These are phyloP conservation scores for Ptychodera flava DNA, from an alignment of 35 echinoderm and acorn worm genomes.

Conservation along the genomic window DNA sequence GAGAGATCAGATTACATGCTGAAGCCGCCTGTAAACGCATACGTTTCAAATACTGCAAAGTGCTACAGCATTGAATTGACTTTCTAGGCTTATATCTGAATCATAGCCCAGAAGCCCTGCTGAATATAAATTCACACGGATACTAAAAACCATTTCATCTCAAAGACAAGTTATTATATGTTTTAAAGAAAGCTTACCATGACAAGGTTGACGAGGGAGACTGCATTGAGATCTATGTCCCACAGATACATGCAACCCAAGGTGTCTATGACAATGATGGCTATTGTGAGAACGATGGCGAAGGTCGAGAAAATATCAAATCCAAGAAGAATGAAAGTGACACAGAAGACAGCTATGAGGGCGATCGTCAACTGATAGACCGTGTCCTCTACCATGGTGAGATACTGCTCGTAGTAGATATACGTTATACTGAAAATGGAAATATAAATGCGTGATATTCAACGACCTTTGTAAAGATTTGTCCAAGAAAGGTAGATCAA, in stretches of 20 bases:
- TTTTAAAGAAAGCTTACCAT: constrained; percentile 96
- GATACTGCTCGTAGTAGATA: constrained; percentile 96
- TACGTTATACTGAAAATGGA: constrained; percentile 70
- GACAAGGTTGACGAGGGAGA: constrained; percentile 88
- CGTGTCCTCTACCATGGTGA: constrained; percentile 74
- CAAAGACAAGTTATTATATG: too few relatives aligned
- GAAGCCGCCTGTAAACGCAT: too few relatives aligned
- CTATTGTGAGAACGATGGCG: constrained; percentile 71
- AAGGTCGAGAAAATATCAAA: constrained; percentile 75
- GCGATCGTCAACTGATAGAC: constrained; percentile 60
- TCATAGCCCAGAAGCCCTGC: too few relatives aligned
- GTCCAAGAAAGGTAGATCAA: too few relatives aligned
- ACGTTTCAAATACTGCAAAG: too few relatives aligned
- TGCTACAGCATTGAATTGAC: too few relatives aligned
- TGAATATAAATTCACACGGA: too few relatives aligned
- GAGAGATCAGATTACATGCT: too few relatives aligned
- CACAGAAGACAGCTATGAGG: constrained; percentile 78
- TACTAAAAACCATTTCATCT: too few relatives aligned
- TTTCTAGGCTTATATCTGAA: too few relatives aligned
- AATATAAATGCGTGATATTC: not conserved
- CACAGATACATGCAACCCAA: constrained; percentile 94
- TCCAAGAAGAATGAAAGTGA: constrained; percentile 81
- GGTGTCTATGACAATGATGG: constrained; percentile 82
- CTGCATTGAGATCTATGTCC: constrained; percentile 91
- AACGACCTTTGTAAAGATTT: too few relatives aligned